phyloP scores from a whole-genome alignment of 1,140 invertebrate species.

The Musca domestica region DNA sequence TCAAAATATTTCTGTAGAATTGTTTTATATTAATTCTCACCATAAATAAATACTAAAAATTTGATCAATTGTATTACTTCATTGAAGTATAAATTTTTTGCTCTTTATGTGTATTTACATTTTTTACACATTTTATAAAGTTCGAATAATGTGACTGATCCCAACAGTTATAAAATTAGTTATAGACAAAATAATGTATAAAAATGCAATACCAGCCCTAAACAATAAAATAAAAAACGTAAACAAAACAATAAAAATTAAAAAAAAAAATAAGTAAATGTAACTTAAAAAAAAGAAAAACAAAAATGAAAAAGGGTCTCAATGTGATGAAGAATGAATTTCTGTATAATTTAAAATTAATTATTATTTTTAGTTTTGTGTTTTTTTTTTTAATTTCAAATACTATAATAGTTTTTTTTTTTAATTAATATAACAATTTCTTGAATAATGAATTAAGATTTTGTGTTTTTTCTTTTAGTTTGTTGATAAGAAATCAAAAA shows the following conservation, averaged over 20 bases:
- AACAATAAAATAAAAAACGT: too few species aligned
- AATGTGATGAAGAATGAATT: slow-evolving; percentile 29
- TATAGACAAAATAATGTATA: too few species aligned
- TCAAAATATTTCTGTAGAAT: too few species aligned
- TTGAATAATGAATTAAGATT: slow-evolving; percentile 22
- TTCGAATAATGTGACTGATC: background rate
- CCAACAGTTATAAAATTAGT: slow-evolving; percentile 2
- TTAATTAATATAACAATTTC: slow-evolving; percentile 17
- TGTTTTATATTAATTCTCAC: too few species aligned
- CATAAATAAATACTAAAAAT: too few species aligned
- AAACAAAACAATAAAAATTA: background rate
- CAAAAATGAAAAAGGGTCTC: slow-evolving; percentile 24
- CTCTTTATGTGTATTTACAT: too few species aligned
- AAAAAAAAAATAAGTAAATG: slow-evolving; percentile 10
- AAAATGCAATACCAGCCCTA: background rate
- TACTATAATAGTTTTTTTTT: too few species aligned
- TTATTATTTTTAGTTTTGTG: slow-evolving; percentile 22
- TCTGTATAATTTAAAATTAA: slow-evolving; percentile 23
- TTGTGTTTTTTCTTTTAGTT: slow-evolving; percentile 19
- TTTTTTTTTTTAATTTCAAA: slow-evolving; percentile 10
- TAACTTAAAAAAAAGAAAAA: too few species aligned
- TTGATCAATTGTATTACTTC: too few species aligned
- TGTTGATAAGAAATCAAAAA: slow-evolving; percentile 9
- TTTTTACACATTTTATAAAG: too few species aligned
- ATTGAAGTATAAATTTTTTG: too few species aligned